Evolutionary conservation across 2,797 vertebrate genomes (phyloP).

Genomic region (Nothura maculosa): DNA sequence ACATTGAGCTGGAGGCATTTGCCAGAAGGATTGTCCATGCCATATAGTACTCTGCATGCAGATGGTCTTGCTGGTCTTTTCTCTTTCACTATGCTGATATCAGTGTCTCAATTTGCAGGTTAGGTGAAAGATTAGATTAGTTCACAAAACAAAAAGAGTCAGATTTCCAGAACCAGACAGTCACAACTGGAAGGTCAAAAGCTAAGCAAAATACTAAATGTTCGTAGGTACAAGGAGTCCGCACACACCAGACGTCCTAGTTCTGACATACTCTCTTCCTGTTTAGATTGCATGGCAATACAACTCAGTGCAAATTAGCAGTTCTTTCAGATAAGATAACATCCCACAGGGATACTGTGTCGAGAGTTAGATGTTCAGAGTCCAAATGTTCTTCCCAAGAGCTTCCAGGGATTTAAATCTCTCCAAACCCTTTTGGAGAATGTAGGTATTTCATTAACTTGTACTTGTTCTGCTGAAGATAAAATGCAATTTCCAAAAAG

Average conservation of each 20-base stretch:
- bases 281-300: constrained; percentile 43
- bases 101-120: background rate
- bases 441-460: background rate
- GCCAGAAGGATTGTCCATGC: background rate
- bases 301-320: constrained; percentile 37
- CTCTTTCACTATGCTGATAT: background rate
- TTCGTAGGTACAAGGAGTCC: background rate
- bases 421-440: background rate
- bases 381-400: background rate
- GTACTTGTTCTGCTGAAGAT: background rate
- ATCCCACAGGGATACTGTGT: background rate
- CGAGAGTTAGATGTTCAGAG: background rate
- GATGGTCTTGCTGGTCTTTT: background rate
- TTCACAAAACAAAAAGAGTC: background rate
- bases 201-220: background rate
- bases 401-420: background rate
- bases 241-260: background rate
- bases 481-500: background rate
- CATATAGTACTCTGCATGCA: background rate
- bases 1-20: background rate
- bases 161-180: background rate
- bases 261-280: constrained; percentile 42
- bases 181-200: constrained; percentile 6
- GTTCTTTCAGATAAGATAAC: constrained; percentile 48
- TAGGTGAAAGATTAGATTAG: background rate